A percentile compares a stretch with the other conserved stretches of the same genome.
phyloP scores from a whole-genome alignment of 2,113 vertebrate species.

The Catharus bicknelli region DNA sequence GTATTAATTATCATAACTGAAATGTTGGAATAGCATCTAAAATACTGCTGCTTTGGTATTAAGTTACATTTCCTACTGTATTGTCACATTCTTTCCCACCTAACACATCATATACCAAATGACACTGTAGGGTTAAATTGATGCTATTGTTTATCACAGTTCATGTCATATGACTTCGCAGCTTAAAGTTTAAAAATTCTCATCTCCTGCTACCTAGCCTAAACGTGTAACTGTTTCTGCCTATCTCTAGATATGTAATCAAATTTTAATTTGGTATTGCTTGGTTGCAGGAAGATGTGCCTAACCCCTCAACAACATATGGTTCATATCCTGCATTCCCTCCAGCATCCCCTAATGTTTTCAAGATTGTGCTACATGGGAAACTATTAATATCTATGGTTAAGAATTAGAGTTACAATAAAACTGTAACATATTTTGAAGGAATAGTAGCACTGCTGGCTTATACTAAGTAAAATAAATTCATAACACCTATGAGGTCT shows the following conservation, averaged over 20 bases:
- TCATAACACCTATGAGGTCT: conserved; percentile 41
- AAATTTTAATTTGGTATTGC: conserved; percentile 16
- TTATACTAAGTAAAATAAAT: conserved; percentile 61
- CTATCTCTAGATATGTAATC: conserved; percentile 15
- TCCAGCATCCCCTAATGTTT: conserved; percentile 62
- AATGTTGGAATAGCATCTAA: not conserved
- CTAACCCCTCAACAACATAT: conserved; percentile 49
- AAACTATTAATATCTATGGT: conserved; percentile 69
- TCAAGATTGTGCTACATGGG: conserved; percentile 70
- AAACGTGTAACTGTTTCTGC: not conserved
- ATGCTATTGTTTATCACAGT: conserved; percentile 16
- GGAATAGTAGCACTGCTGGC: conserved; percentile 59
- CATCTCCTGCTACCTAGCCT: not conserved
- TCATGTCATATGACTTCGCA: conserved; percentile 12
- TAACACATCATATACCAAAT: not conserved
- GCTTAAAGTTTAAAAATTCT: not conserved
- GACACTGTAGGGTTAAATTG: conserved; percentile 6
- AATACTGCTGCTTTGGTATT: not conserved
- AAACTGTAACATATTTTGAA: conserved; percentile 69
- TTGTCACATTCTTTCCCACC: not conserved
- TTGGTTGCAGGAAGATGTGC: not conserved
- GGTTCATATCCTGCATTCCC: conserved; percentile 60
- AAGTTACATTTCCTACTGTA: not conserved
- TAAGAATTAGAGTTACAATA: conserved; percentile 71
- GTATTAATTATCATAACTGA: conserved; percentile 15